phyloP scores from a whole-genome alignment of 2,797 vertebrate species.

The Chelidonichthys spinosus region DNA sequence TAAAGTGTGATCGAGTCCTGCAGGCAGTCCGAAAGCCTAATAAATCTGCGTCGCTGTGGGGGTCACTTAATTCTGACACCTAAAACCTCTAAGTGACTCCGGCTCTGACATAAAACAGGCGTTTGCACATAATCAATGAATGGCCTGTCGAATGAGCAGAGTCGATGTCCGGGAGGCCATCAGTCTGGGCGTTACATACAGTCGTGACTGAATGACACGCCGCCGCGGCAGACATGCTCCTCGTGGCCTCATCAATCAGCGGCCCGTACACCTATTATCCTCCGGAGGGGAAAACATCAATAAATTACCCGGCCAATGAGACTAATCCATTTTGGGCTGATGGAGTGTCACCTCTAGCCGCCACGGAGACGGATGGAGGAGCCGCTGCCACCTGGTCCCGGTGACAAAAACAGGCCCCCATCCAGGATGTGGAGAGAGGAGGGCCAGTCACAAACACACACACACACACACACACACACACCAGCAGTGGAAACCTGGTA shows the following conservation, averaged over 20 bases:
- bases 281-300: conserved; percentile 79
- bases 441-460: conserved; percentile 13
- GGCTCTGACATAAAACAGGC: conserved; percentile 46
- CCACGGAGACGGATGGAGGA: conserved; percentile 67
- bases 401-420: conserved; percentile 56
- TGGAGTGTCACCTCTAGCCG: conserved; percentile 84
- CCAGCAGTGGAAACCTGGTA: background rate
- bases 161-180: conserved; percentile 39
- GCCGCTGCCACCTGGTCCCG: conserved; percentile 61
- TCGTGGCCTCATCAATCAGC: conserved; percentile 77
- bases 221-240: conserved; percentile 49
- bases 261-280: conserved; percentile 78
- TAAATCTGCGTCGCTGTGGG: conserved; percentile 24
- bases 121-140: conserved; percentile 42
- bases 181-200: conserved; percentile 42
- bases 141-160: conserved; percentile 43
- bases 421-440: conserved; percentile 22
- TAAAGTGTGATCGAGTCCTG: conserved; percentile 57
- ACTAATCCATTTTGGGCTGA: conserved; percentile 82
- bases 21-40: conserved; percentile 23
- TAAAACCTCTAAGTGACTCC: conserved; percentile 34
- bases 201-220: conserved; percentile 46
- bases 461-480: too few relatives aligned
- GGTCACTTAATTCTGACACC: conserved; percentile 50
- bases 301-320: conserved; percentile 84